Evolutionary conservation across 1,140 invertebrate genomes (phyloP).

Genomic region (Belonocnema kinseyi): DNA sequence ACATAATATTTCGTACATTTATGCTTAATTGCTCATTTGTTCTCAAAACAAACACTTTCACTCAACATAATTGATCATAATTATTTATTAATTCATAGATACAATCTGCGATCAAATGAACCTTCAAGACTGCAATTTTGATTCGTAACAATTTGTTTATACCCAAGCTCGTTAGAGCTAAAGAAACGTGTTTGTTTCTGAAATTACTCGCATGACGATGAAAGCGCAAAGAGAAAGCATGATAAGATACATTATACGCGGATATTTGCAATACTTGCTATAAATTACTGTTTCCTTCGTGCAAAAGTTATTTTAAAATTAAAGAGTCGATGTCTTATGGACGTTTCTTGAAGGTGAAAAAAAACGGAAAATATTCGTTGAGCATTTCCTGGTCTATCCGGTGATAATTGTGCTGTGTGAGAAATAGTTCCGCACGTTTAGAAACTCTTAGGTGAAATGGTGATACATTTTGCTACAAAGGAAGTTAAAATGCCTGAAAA

Average conservation of each 20-base stretch:
- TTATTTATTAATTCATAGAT: not conserved
- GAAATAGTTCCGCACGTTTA: slow-evolving; percentile 20
- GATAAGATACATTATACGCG: slow-evolving; percentile 23
- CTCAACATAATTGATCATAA: not conserved
- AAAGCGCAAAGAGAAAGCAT: slow-evolving; percentile 29
- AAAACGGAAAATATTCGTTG: slow-evolving; percentile 2
- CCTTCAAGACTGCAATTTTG: not conserved
- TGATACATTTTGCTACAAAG: not conserved
- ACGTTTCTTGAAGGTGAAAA: not conserved
- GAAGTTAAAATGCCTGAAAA: not conserved
- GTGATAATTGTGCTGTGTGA: slow-evolving; percentile 2
- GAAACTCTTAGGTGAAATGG: slow-evolving; percentile 13
- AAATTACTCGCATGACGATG: slow-evolving; percentile 18
- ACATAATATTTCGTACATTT: no score
- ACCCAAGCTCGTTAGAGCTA: not conserved
- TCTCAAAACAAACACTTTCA: not conserved
- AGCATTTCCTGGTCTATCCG: slow-evolving; percentile 15
- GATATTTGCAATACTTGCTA: slow-evolving; percentile 14
- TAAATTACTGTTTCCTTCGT: slow-evolving; percentile 14
- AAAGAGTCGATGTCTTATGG: not conserved
- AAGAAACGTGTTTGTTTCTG: slow-evolving; percentile 1
- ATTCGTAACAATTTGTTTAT: not conserved
- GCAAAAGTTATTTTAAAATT: not conserved
- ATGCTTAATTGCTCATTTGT: no score
- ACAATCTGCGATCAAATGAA: not conserved